These are phyloP conservation scores for Salpingus planirostris DNA, from an alignment of 2,888 invertebrate genomes.

Conservation along the genomic window DNA sequence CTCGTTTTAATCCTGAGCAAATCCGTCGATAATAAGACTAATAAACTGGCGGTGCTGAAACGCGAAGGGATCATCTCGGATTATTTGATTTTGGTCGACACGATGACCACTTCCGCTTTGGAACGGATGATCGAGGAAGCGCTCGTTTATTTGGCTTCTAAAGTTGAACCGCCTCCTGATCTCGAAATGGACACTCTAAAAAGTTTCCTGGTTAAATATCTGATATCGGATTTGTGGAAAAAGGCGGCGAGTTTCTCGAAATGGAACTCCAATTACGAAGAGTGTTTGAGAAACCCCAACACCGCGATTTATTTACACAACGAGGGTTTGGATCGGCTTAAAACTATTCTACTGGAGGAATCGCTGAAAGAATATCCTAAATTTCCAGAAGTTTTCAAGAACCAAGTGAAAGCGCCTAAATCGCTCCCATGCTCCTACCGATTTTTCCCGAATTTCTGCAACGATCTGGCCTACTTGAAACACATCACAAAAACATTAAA, in stretches of 20 bases:
- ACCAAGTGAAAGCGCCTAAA: slow-evolving; percentile 45
- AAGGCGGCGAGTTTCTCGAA: slow-evolving; percentile 41
- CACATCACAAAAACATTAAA: slow-evolving; percentile 47
- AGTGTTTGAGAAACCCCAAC: slow-evolving; percentile 47
- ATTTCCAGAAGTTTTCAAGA: slow-evolving; percentile 57
- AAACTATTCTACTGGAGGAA: slow-evolving; percentile 50
- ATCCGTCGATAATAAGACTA: slow-evolving; percentile 9
- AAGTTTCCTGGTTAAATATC: slow-evolving; percentile 47
- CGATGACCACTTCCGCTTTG: slow-evolving; percentile 17
- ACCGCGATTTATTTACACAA: slow-evolving; percentile 58
- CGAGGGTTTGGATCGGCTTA: slow-evolving; percentile 54
- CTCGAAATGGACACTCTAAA: slow-evolving; percentile 51
- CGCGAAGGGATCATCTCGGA: slow-evolving; percentile 25
- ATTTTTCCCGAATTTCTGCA: slow-evolving; percentile 57
- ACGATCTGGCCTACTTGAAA: slow-evolving; percentile 43
- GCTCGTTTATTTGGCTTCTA: slow-evolving; percentile 45
- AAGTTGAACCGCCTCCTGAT: slow-evolving; percentile 43
- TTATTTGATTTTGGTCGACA: slow-evolving; percentile 24
- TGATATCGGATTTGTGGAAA: slow-evolving; percentile 56
- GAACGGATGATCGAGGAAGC: slow-evolving; percentile 25
- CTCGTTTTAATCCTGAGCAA: slow-evolving; percentile 38
- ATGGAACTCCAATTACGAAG: slow-evolving; percentile 40
- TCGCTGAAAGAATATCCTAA: slow-evolving; percentile 50
- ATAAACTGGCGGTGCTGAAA: slow-evolving; percentile 19
- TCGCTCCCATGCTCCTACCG: slow-evolving; percentile 58